Base-by-base conservation (phyloP, 2,888 invertebrate species). In the Heliothis peltigera region DNA sequence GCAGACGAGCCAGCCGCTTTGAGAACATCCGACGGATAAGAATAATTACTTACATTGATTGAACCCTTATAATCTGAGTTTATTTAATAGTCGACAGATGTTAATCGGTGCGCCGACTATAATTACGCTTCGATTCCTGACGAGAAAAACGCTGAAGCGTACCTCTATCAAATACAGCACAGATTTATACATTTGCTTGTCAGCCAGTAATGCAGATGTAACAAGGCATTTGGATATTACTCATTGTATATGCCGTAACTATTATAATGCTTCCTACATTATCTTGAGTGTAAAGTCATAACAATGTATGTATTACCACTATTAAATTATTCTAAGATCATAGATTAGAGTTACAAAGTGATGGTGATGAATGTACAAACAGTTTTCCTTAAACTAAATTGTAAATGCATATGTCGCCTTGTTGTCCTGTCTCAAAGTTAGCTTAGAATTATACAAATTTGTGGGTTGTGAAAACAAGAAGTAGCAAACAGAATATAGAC, bases 21-120 rank as follows among this genome's bases (percentile, higher is more conserved):
- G 92, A 92, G 90, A 91, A 87, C 92, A 89, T 90, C 94, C 93
- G 94, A 92, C 94, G 94, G 94, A 94, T 94, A 94, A 93, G 92
- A 94, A 94, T 94, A 94, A 95, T 95, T 95, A 94, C 92, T 93
- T 90, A 90, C 94, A 93, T 93, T 92, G 93, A 93, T 94, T 93
- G 94, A 94, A 93, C 92, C 93, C 92, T 92, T 94, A 93, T 93
- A 93, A 92, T 91, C 91, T 83, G 88, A 91, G 88, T 92, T 93
- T 92, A 93, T 94, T 92, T 94, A 92, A 93, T 92, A 94, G 94
- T 93, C 92, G 91, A 93, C 95, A 95, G 94, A 94, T 95, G 95
- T 94, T 94, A 94, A 95, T 94, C 94, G 94, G 84, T 82, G 87
- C 87, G 86, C 89, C 85, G 87, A 79, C 92, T 92, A 92, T 93